Evolutionary conservation across 1,140 invertebrate species (phyloP).

Genomic region (Chelonus insularis): DNA sequence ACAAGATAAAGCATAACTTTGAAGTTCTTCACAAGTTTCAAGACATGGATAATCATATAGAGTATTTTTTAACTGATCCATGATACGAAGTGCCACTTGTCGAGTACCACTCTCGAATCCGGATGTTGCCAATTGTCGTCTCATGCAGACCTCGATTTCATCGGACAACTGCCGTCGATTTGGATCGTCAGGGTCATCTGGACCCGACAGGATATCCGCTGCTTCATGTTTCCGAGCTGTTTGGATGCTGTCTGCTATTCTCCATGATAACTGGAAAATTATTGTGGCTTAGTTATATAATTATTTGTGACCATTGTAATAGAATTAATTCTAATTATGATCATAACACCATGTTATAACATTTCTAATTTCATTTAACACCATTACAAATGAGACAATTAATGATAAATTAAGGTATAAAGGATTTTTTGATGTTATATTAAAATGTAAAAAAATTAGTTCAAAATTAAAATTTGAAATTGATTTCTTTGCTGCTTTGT

Average conservation of each 20-base stretch:
- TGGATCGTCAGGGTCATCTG: slow-evolving; percentile 2
- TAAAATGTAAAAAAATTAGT: no score
- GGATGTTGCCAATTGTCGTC: slow-evolving; percentile 44
- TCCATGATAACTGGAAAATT: slow-evolving; percentile 19
- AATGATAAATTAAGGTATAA: no score
- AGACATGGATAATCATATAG: slow-evolving; percentile 77
- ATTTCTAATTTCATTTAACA: no score
- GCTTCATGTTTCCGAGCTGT: slow-evolving; percentile 17
- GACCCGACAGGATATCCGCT: slow-evolving; percentile 20
- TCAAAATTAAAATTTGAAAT: no score
- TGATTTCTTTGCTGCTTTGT: no score
- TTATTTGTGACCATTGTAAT: no score
- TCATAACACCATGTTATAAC: no score
- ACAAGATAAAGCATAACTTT: slow-evolving; percentile 67
- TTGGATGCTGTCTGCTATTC: slow-evolving; percentile 23
- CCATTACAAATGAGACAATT: no score
- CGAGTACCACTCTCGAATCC: slow-evolving; percentile 42
- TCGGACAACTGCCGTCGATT: slow-evolving; percentile 7
- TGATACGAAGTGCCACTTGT: slow-evolving; percentile 47
- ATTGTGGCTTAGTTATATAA: background rate
- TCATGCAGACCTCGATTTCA: slow-evolving; percentile 47
- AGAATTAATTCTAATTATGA: no score
- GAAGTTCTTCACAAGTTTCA: slow-evolving; percentile 65
- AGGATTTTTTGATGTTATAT: no score
- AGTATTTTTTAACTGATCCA: slow-evolving; percentile 56